Evolutionary conservation across 1,140 invertebrate genomes (phyloP).

Genomic region (Conopomorpha cramerella): DNA sequence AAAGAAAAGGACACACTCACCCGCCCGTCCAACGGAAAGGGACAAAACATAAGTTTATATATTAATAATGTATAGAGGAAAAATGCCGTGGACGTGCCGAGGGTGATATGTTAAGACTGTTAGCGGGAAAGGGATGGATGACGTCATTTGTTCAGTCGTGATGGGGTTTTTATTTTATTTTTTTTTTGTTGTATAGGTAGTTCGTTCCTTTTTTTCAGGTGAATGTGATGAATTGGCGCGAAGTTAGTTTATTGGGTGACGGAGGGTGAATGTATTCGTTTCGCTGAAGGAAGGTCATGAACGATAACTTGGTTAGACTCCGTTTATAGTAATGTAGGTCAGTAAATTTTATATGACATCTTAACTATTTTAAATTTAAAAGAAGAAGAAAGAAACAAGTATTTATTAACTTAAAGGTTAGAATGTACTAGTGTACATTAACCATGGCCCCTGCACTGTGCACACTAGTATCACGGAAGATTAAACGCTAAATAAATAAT

Average conservation of each 20-base stretch:
- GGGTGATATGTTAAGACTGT: constrained; percentile 57
- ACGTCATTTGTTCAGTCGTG: constrained; percentile 58
- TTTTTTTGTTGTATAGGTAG: constrained; percentile 14
- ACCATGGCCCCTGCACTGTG: too few relatives aligned
- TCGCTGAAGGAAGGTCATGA: background rate
- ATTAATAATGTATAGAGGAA: constrained; percentile 61
- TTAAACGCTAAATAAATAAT: too few relatives aligned
- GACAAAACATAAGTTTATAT: constrained; percentile 43
- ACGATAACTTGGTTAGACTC: too few relatives aligned
- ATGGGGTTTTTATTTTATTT: too few relatives aligned
- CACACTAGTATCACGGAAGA: too few relatives aligned
- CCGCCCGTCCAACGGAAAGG: constrained; percentile 17
- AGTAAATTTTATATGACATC: too few relatives aligned
- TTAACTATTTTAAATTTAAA: too few relatives aligned
- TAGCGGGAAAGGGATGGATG: constrained; percentile 56
- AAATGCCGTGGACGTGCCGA: constrained; percentile 52
- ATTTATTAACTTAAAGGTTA: too few relatives aligned
- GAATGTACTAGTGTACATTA: too few relatives aligned
- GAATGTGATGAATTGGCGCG: background rate
- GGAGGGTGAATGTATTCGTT: background rate
- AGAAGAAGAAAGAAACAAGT: too few relatives aligned
- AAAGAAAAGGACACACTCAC: constrained; percentile 48
- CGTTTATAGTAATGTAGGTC: too few relatives aligned
- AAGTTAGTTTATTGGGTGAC: background rate
- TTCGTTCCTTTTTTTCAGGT: background rate